Percentiles rank a stretch among this genome's conserved stretches.
Conservation (phyloP, 2,113 vertebrate genomes). For the Siphamia tubifer region DNA sequence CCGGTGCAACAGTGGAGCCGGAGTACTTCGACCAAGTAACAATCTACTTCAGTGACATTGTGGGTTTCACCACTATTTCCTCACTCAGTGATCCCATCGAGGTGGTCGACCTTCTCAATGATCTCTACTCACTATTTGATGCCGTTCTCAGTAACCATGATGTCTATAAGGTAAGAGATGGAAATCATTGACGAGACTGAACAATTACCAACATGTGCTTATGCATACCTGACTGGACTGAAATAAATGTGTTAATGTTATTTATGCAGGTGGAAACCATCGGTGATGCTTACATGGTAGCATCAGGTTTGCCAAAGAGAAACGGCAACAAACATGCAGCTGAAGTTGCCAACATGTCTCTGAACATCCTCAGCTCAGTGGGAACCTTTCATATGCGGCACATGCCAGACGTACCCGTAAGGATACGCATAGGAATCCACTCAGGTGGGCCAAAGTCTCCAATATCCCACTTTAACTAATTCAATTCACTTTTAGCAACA, state of each 20-base stretch:
- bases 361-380: conserved; percentile 92
- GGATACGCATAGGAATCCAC: conserved; percentile 90
- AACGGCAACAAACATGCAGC: conserved; percentile 92
- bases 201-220: too few species aligned
- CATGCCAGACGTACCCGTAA: conserved; percentile 89
- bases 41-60: conserved; percentile 95
- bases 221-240: too few species aligned
- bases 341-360: conserved; percentile 92
- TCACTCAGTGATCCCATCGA: conserved; percentile 93
- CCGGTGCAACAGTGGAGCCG: conserved; percentile 86
- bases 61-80: conserved; percentile 92
- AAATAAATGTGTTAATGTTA: neutral
- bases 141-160: conserved; percentile 90
- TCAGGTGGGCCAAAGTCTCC: conserved; percentile 82
- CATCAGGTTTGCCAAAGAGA: conserved; percentile 88
- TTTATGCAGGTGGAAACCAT: conserved; percentile 90
- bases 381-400: conserved; percentile 91
- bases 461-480: too few species aligned
- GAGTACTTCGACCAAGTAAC: conserved; percentile 95
- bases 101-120: conserved; percentile 93
- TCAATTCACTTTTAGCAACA: too few species aligned
- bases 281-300: conserved; percentile 92
- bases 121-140: conserved; percentile 91
- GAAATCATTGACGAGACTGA: too few species aligned
- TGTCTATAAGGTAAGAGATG: conserved; percentile 88